Evolutionary conservation across 2,888 invertebrate genomes (phyloP), one percentile per base, ranked within the genome.

Genomic region (Eupithecia subfuscata): DNA sequence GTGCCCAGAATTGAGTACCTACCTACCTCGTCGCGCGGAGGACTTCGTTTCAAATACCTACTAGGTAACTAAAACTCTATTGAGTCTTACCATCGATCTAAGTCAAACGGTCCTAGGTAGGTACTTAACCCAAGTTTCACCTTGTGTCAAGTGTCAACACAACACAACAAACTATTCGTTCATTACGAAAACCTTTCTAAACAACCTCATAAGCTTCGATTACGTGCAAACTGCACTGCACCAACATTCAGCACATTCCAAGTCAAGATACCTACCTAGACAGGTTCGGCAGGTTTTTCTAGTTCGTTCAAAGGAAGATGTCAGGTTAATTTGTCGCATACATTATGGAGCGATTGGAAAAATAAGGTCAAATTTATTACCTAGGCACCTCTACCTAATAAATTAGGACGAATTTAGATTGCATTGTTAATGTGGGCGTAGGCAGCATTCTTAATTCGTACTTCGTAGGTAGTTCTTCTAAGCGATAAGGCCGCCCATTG

Each of bases 241-340:
- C n/a, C n/a, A 37, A 40, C 40, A 40, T 67, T 37, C 43, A 22
- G 43, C 18, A 11, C 16, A 63, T 63, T 34, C 56, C 22, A 60
- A 60, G 22, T 56, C 56, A 22, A 52, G 64, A 34, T 18, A n/a
- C n/a, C n/a, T n/a, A n/a, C n/a, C n/a, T n/a, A 37, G n/a, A 65
- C 37, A 65, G n/a, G 65, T 65, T 65, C 4, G 65, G n/a, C 65
- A 0, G 40, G 40, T 65, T 37, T n/a, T n/a, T 37, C n/a, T 1
- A 37, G 11, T n/a, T 40, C 40, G 8, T 60, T 69, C 69, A 71
- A 74, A 56, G 60, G 70, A 70, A 63, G 71, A 74, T 69, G 74
- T 71, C 65, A 76, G 76, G 76, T 74, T 69, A 70, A 76, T 76
- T 74, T 70, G 43, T 25, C 69, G 76, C 67, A 30, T 30, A 45